These are phyloP conservation scores for Porites rus DNA, from an alignment of 92 coral and sea anemone genomes.

Conservation along the genomic window DNA sequence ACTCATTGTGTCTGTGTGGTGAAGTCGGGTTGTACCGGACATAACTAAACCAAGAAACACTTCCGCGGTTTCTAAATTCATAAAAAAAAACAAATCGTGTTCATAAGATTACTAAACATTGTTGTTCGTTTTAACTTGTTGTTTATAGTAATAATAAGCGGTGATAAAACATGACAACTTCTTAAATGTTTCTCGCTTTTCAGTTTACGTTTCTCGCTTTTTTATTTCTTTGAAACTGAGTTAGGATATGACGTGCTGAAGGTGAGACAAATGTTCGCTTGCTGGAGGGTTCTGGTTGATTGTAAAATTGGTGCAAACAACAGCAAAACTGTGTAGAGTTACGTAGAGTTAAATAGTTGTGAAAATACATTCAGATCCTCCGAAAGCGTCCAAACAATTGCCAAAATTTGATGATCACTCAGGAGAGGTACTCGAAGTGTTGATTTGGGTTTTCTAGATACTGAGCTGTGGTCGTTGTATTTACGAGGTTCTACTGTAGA, in stretches of 20 bases:
- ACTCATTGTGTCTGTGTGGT: background rate
- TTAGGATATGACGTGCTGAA: background rate
- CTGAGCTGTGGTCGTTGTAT: no score
- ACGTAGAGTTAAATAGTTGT: no score
- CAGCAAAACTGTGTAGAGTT: background rate
- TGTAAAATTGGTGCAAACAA: background rate
- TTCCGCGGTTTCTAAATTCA: background rate
- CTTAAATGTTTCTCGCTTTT: background rate
- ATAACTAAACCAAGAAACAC: background rate
- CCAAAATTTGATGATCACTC: no score
- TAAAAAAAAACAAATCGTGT: no score
- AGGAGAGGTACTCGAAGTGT: no score
- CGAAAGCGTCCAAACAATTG: no score
- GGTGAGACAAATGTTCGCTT: background rate
- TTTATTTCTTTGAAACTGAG: background rate
- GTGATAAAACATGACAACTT: background rate
- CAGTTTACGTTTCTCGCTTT: background rate
- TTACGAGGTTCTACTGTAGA: no score
- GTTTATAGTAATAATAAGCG: background rate
- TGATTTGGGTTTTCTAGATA: no score
- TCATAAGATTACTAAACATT: background rate
- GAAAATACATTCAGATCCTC: no score
- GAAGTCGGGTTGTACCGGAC: conserved; percentile 11
- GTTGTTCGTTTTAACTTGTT: background rate
- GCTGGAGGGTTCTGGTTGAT: background rate